Base-by-base conservation (phyloP, 2,113 vertebrate species). In the Hylia prasina region DNA sequence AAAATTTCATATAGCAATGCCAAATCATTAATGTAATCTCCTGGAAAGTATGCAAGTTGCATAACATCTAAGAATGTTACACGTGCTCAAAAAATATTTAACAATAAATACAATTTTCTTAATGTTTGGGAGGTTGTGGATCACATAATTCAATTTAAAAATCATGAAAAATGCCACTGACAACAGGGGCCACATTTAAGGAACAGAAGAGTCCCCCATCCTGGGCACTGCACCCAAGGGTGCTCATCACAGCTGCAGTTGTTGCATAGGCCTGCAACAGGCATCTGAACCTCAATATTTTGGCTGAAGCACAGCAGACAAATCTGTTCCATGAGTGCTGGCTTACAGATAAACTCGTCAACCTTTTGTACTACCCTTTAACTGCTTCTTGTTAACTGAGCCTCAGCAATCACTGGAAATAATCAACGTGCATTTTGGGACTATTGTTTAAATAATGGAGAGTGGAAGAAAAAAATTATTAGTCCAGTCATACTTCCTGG, bases 391-490 rank as follows among this genome's bases (percentile, higher is more conserved):
- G 0, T 68, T 91, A 87, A 64, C 30, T 13, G 17, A 82, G 11
- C 37, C 37, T 84, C 56, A 47, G 56, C 37, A 90, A 45, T 40
- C 11, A 20, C 1, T 61, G 20, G n/a, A 68, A 88, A 79, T 87
- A 79, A 87, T 64, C 81, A 75, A 30, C 40, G 10, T 23, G 8
- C 17, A 37, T 31, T 65, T 71, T 82, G 60, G 6, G 18, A 60
- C 77, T 84, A 40, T 79, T 91, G 70, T 95, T 94, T 72, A 82
- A 89, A 87, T 82, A 91, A 93, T n/a, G 22, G n/a, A 16, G 54
- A 68, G 6, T 60, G 37, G 70, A 68, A 82, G 19, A 53, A 82
- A 82, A 80, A 92, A 54, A 30, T 31, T 45, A 20, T n/a, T 71
- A 35, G 27, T 64, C 30, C 30, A 76, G 44, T 12, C n/a, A 39